phyloP scores from a whole-genome alignment of 2,888 invertebrate genomes.

The Agonopterix heracliana region DNA sequence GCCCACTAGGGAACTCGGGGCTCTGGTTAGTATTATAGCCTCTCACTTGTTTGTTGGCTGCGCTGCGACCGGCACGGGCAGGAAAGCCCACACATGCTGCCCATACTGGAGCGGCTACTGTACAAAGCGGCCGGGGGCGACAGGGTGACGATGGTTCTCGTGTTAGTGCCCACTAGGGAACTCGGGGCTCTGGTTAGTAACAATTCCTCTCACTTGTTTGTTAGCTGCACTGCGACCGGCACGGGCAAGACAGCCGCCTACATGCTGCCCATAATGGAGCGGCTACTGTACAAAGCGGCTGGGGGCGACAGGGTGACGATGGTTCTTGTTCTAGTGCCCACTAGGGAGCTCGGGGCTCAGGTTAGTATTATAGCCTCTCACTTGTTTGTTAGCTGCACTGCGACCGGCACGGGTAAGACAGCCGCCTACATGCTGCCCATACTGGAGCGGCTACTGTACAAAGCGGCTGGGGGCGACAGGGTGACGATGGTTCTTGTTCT shows the following conservation, averaged over 20 bases:
- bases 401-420: conserved; percentile 98
- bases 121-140: conserved; percentile 86
- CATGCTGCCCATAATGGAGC: conserved; percentile 97
- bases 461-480: conserved; percentile 82
- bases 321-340: conserved; percentile 97
- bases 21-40: conserved; percentile 78
- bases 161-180: conserved; percentile 97
- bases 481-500: conserved; percentile 89
- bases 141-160: conserved; percentile 84
- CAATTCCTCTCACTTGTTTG: no score
- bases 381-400: conserved; percentile 84
- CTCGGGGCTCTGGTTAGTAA: conserved; percentile 88
- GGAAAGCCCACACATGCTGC: conserved; percentile 99
- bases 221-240: conserved; percentile 97
- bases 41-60: conserved; percentile 67
- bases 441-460: conserved; percentile 92
- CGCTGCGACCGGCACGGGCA: conserved; percentile 98
- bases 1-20: conserved; percentile 97
- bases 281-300: conserved; percentile 91
- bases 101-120: conserved; percentile 94
- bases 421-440: conserved; percentile 99
- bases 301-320: conserved; percentile 77
- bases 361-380: conserved; percentile 21
- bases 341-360: conserved; percentile 97
- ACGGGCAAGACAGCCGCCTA: conserved; percentile 99